Evolutionary conservation across 2,113 vertebrate genomes (phyloP).

Genomic region (Osmerus mordax): DNA sequence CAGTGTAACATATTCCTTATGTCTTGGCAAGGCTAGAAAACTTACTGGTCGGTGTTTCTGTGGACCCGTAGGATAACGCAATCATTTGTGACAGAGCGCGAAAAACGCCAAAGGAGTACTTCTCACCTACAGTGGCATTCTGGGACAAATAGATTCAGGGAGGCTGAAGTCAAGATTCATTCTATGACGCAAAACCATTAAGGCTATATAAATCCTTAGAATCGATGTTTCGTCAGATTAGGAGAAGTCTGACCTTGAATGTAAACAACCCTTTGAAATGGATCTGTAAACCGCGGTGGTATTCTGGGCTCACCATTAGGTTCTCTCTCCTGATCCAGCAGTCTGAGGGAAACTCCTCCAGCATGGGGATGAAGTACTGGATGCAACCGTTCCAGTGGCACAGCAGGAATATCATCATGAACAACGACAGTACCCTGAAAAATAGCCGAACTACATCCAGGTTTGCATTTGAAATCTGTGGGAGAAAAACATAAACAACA

Average conservation of each 20-base stretch:
- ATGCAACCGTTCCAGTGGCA: constrained; percentile 79
- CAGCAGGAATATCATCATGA: constrained; percentile 73
- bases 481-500: not conserved
- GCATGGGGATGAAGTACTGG: constrained; percentile 76
- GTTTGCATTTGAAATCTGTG: constrained; percentile 70
- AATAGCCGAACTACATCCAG: constrained; percentile 66
- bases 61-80: constrained; percentile 67
- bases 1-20: not conserved
- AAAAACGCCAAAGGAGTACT: constrained; percentile 73
- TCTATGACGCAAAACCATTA: too few species aligned
- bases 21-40: not conserved
- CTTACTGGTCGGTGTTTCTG: constrained; percentile 68
- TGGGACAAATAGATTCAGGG: constrained; percentile 38
- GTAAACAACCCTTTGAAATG: too few species aligned
- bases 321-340: constrained; percentile 74
- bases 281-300: too few species aligned
- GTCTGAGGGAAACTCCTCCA: constrained; percentile 71
- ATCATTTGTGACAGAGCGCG: constrained; percentile 74
- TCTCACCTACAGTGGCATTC: constrained; percentile 68
- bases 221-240: too few species aligned
- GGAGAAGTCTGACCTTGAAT: too few species aligned
- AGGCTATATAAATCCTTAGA: too few species aligned
- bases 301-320: constrained; percentile 59
- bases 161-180: not conserved
- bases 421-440: constrained; percentile 65